Evolutionary conservation across 2,888 invertebrate genomes (phyloP), one percentile per base, ranked within the genome.

Genomic region (Congeria kusceri): DNA sequence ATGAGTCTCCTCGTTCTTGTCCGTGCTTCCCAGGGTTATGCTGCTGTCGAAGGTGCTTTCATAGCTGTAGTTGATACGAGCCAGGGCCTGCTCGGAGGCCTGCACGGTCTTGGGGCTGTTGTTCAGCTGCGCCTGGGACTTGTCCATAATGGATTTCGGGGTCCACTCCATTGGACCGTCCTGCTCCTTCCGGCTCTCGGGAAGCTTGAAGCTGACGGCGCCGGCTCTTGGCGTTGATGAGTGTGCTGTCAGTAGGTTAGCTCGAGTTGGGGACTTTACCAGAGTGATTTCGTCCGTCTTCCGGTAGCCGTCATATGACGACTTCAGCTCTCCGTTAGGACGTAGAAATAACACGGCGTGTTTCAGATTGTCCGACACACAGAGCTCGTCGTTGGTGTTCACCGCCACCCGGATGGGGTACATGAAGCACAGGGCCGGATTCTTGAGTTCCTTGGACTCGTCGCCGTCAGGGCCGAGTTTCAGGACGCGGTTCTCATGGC

Each of bases 371-470:
- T 85, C 86, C 7, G 86, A 84, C 18, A 86, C 86, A 57, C 82
- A 84, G 18, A 86, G 64, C 49, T 84, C 77, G 20, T 82, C 82
- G 15, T 77, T 82, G 5, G 66, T 58, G 66, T 82, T 84, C 0
- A 84, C 76, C 0, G 86, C 83, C 0, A 86, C 83, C 32, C 86
- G 74, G 15, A 86, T 86, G 5, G 86, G 86, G 58, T 86, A 86
- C 66, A 82, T 77, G 53, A 84, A 84, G 47, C 77, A 69, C 13
- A 78, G 62, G 20, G 65, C 61, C 32, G 83, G 83, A 32, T 83
- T 80, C 23, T 80, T 83, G 15, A 80, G 66, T 59, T 83, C 80
- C 32, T 80, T 80, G 1, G 83, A 80, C 57, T 80, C 83, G 28
- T 80, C 80, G 0, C 80, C 83, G 20, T 83, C 80, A n/a, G 80